Evolutionary conservation across 2,113 vertebrate genomes (phyloP).

Genomic region (Dasyurus viverrinus): DNA sequence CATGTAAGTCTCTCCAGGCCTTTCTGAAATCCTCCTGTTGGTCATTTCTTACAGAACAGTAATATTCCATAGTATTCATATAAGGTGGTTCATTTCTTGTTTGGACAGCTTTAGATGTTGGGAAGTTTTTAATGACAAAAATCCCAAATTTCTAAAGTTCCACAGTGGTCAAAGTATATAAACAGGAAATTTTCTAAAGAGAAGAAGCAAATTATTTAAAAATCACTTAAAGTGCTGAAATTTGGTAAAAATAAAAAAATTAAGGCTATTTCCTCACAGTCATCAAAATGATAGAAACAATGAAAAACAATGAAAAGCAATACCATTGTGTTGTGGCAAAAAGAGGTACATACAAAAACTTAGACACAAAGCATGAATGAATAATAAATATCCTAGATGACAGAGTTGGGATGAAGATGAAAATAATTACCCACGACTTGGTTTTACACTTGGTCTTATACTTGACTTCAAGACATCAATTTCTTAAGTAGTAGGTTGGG

Average conservation of each 20-base stretch:
- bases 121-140: background rate
- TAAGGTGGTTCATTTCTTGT: background rate
- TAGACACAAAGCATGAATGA: background rate
- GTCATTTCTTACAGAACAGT: too few species aligned
- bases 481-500: background rate
- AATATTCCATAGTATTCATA: too few species aligned
- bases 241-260: background rate
- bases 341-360: background rate
- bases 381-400: background rate
- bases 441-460: background rate
- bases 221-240: background rate
- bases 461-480: background rate
- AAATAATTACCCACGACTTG: background rate
- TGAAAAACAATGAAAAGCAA: background rate
- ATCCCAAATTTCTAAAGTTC: background rate
- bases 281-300: background rate
- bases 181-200: background rate
- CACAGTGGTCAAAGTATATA: background rate
- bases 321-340: background rate
- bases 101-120: background rate
- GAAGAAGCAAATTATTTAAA: background rate
- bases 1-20: too few species aligned
- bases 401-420: background rate
- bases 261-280: background rate
- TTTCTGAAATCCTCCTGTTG: too few species aligned